Evolutionary conservation across 2,888 invertebrate genomes (phyloP), one percentile per base, ranked within the genome.

Genomic region (Itoplectis maculator): DNA sequence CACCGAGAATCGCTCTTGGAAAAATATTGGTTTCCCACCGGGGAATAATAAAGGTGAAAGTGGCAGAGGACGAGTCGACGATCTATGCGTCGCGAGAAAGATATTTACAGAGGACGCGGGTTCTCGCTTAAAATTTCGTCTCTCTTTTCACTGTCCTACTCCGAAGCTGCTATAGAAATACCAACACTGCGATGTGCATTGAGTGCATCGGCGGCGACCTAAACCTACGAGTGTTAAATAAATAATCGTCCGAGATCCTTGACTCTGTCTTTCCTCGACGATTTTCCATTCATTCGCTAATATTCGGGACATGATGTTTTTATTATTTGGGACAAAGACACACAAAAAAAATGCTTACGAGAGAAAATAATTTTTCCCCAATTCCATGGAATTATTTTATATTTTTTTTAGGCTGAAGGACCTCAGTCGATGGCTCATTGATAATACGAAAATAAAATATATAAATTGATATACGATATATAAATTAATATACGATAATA

Each of bases 21-120:
- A 72, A 79, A 82, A 82, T 79, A 76, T 84, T 72, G 72, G 29
- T 79, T 54, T 69, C 66, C 49, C 66, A 69, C 49, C 29, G 56
- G 20, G 56, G 11, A 47, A 51, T 29, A n/a, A 40, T 29, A 40
- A 18, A 59, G 42, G 72, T 66, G 72, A 65, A 47, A 65, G 79
- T 59, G 51, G 9, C 37, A 15, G 23, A 23, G 20, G 15, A 40
- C 23, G 45, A 8, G 42, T 7, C 13, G 13, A 51, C 13, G 6
- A 35, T 6, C 2, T 23, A 47, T 11, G 37, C 9, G 42, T 72
- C 45, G n/a, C n/a, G n/a, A n/a, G n/a, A n/a, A 74, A 74, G 35
- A 56, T 73, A 78, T 81, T 78, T 73, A 49, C n/a, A 45, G 56
- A 77, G 11, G 47, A 29, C 35, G 9, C 54, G 18, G 8, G 8